Conservation (phyloP, 2,797 vertebrate genomes). For the Urosaurus nigricauda region DNA sequence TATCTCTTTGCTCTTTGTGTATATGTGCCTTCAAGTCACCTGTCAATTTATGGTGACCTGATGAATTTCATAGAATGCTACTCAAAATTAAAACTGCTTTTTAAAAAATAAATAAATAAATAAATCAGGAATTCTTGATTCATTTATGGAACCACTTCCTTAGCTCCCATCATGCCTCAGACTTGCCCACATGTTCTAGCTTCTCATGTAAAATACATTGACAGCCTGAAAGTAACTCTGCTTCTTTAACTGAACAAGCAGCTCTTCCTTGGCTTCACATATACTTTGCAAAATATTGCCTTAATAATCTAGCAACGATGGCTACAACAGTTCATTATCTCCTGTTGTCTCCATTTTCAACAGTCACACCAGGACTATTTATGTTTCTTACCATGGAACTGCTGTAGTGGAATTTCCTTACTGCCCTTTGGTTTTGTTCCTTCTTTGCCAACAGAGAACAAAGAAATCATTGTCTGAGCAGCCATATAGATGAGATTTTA, state of each 20-base stretch:
- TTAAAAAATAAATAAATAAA: no score
- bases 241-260: not conserved
- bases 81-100: no score
- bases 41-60: no score
- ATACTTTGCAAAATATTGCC: slow-evolving; percentile 1
- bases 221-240: not conserved
- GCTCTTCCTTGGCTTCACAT: not conserved
- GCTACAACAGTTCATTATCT: not conserved
- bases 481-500: not conserved
- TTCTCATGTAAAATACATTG: not conserved
- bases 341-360: slow-evolving; percentile 7
- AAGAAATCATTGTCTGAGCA: not conserved
- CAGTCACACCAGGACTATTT: slow-evolving; percentile 8
- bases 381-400: slow-evolving; percentile 17
- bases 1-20: no score
- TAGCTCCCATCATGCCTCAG: no score
- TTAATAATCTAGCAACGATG: slow-evolving; percentile 5
- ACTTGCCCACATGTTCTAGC: not conserved
- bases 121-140: no score
- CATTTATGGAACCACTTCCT: no score
- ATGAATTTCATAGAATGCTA: no score
- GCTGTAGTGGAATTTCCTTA: slow-evolving; percentile 14
- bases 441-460: slow-evolving; percentile 14
- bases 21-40: no score
- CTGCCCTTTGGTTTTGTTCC: slow-evolving; percentile 10